Base-by-base conservation (phyloP, 2,113 vertebrate species). In the Pterocles burchelli region DNA sequence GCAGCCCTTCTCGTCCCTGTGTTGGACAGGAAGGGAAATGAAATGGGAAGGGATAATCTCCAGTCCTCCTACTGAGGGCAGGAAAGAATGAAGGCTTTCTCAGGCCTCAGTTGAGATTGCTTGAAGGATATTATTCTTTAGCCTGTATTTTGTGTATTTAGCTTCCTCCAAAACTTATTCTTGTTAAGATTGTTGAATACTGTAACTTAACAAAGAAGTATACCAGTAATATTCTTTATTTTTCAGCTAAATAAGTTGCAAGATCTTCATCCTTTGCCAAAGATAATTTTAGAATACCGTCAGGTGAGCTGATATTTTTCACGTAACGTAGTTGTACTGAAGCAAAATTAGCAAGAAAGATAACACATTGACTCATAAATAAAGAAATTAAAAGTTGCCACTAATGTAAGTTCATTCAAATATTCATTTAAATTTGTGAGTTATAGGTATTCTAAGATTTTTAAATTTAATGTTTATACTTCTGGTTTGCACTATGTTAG, bases 181-280 rank as follows among this genome's bases (percentile, higher is more conserved):
- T 80, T 80, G 5, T 33, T 95, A 51, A 71, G 52, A 13, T n/a
- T 55, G 13, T 76, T 82, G 70, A 57, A 65, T 87, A 62, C 38
- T 49, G 7, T 4, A 18, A 65, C 6, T 34, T 65, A 52, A 52
- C 16, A 59, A 19, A 45, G 43, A 79, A 80, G 4, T 43, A 10
- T 33, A 34, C 48, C 11, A 71, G 4, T 93, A 87, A 85, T 25
- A 24, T 68, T 87, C 26, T 74, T 72, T 65, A 51, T 82, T 96
- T 97, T 97, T 43, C 67, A 99, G 99, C 93, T 99, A 75, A 96
- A 97, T 70, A 98, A 98, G 91, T 98, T 99, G 43, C 98, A 98
- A 97, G 98, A 98, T 83, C 97, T 99, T 72, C 99, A 99, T 95
- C 99, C 99, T 29, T 97, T 99, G 76, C 99, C 99, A 31, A 99